Base-by-base conservation (phyloP, 2,888 invertebrate genomes). In the Habroteleia sp. region DNA sequence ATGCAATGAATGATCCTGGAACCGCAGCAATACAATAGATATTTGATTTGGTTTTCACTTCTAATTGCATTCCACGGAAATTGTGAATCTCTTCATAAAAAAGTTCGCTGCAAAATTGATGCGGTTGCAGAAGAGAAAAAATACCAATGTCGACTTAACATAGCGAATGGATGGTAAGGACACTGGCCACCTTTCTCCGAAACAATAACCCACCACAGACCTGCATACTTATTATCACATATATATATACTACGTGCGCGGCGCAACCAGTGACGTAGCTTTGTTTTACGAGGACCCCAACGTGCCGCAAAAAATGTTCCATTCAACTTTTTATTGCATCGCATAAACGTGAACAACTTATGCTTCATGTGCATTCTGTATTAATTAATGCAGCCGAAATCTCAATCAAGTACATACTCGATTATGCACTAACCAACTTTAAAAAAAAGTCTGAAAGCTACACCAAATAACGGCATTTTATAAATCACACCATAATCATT, bases 161-260 rank as follows among this genome's bases (percentile, higher is more conserved):
- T 60, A 44, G 46, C 44, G 14, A 63, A 29, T 39, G 27, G 37
- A 54, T 62, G 54, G 39, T 63, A 68, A 56, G 50, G 68, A 63
- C 74, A 62, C 56, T 56, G 62, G 48, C 62, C 66, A 68, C 76
- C 77, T 71, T 83, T 82, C 81, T 80, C 79, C 79, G 80, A 82
- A 81, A 85, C 81, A 83, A 84, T 84, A 84, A 84, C 80, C 82
- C 81, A 78, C 77, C 72, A 77, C 77, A 68, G 72, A 74, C 76
- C 77, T 79, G 81, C 80, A 81, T 82, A 80, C 79, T 83, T 82
- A 81, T 83, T 84, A 82, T 79, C 78, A 74, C 77, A 65, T 63
- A 60, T 46, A 74, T 76, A 65, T 63, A 60, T 46, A 73, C 65
- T 62, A 74, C 16, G 14, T 39, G 46, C 39, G 20, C 25, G 7